Evolutionary conservation across 2,888 invertebrate genomes (phyloP).

Genomic region (Macaria liturata): DNA sequence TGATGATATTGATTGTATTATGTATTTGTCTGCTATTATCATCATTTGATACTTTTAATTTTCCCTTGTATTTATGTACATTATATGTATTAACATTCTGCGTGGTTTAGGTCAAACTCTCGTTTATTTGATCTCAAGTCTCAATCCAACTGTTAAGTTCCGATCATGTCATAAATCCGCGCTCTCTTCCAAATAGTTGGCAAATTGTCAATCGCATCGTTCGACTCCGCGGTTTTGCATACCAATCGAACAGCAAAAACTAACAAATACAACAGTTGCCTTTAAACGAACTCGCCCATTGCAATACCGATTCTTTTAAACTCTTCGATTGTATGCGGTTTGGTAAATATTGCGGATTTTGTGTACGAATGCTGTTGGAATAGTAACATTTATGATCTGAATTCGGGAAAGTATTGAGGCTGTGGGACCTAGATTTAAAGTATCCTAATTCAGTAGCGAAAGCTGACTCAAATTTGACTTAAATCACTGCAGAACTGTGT

Average conservation of each 20-base stretch:
- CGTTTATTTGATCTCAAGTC: too few relatives aligned
- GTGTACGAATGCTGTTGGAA: background rate
- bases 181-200: conserved; percentile 33
- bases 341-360: conserved; percentile 17
- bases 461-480: too few relatives aligned
- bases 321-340: conserved; percentile 27
- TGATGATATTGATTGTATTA: too few relatives aligned
- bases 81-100: too few relatives aligned
- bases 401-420: background rate
- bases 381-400: background rate
- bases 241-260: conserved; percentile 48
- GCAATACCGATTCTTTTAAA: conserved; percentile 37
- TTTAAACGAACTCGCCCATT: conserved; percentile 42
- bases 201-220: conserved; percentile 51
- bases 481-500: too few relatives aligned
- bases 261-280: conserved; percentile 47
- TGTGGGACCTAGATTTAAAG: too few relatives aligned
- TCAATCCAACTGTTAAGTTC: too few relatives aligned
- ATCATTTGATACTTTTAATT: too few relatives aligned
- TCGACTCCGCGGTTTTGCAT: conserved; percentile 49
- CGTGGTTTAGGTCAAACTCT: too few relatives aligned
- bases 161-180: background rate
- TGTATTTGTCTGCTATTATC: too few relatives aligned
- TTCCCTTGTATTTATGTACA: too few relatives aligned
- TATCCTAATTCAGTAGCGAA: too few relatives aligned